These are phyloP conservation scores for Semaprochilodus insignis DNA, from an alignment of 2,797 vertebrate genomes.

Conservation along the genomic window DNA sequence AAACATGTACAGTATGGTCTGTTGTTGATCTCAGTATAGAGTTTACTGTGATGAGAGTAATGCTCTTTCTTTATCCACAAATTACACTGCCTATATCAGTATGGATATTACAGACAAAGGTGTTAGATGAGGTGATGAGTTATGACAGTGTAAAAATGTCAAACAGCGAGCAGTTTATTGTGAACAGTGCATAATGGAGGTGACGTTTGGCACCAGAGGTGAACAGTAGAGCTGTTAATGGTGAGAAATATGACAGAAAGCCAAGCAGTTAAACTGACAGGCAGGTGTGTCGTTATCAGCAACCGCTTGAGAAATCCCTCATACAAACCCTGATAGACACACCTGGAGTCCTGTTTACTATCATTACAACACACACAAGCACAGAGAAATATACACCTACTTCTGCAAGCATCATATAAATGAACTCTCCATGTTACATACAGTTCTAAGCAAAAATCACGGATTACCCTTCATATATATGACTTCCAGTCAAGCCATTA, in stretches of 20 bases:
- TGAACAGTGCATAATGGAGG: conserved; percentile 28
- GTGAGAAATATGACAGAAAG: conserved; percentile 41
- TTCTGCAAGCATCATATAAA: not conserved
- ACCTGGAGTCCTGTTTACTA: not conserved
- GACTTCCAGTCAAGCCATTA: too few species aligned
- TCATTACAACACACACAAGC: not conserved
- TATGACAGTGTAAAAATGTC: conserved; percentile 26
- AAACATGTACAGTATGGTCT: not conserved
- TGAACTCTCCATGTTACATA: conserved; percentile 5
- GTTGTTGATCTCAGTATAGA: not conserved
- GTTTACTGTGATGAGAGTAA: not conserved
- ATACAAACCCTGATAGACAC: not conserved
- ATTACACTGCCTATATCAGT: not conserved
- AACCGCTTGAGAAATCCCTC: conserved; percentile 29
- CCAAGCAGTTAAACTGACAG: conserved; percentile 35
- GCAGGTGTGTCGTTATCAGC: conserved; percentile 4
- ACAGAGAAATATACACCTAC: not conserved
- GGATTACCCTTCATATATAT: too few species aligned
- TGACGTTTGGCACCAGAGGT: conserved; percentile 12
- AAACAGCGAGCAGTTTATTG: conserved; percentile 19
- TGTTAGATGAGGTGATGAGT: conserved; percentile 1
- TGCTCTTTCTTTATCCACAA: not conserved
- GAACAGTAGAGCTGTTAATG: conserved; percentile 27
- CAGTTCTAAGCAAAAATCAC: not conserved
- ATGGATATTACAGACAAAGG: not conserved